Conservation (phyloP, 2,888 invertebrate species). For the Pristionchus arcanus region DNA sequence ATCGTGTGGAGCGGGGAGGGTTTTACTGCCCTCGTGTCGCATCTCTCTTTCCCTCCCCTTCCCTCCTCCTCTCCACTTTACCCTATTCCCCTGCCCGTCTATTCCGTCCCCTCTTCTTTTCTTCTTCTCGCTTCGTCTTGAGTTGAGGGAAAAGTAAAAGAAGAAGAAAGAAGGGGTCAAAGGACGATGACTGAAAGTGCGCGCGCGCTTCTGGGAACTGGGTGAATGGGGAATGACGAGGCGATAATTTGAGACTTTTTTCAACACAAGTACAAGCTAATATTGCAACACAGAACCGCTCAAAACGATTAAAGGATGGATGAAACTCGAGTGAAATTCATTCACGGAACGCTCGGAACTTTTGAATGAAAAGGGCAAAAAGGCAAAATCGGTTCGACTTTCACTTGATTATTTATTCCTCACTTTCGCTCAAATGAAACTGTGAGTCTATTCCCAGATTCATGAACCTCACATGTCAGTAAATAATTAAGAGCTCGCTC, state of each 20-base stretch:
- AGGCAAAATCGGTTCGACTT: too few species aligned
- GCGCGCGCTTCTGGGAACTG: not conserved
- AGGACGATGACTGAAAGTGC: not conserved
- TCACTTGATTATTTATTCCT: too few species aligned
- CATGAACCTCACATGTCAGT: not conserved
- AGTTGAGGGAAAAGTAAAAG: not conserved
- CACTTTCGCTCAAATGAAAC: too few species aligned
- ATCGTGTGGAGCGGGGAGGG: too few species aligned
- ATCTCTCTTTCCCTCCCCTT: not conserved
- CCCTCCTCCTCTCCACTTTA: not conserved
- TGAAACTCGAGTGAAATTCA: too few species aligned
- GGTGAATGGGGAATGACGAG: not conserved
- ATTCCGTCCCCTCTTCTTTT: not conserved
- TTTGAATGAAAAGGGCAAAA: too few species aligned
- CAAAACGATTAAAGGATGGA: too few species aligned
- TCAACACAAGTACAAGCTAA: too few species aligned
- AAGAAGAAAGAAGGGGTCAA: slow-evolving; percentile 24
- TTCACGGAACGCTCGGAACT: too few species aligned
- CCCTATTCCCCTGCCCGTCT: not conserved
- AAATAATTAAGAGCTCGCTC: too few species aligned
- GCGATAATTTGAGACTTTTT: too few species aligned
- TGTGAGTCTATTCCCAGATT: not conserved
- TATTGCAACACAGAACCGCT: too few species aligned
- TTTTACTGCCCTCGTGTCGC: not conserved
- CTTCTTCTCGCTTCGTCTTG: slow-evolving; percentile 4